phyloP scores from a whole-genome alignment of 2,888 invertebrate species.

The Aphidoletes aphidimyza region DNA sequence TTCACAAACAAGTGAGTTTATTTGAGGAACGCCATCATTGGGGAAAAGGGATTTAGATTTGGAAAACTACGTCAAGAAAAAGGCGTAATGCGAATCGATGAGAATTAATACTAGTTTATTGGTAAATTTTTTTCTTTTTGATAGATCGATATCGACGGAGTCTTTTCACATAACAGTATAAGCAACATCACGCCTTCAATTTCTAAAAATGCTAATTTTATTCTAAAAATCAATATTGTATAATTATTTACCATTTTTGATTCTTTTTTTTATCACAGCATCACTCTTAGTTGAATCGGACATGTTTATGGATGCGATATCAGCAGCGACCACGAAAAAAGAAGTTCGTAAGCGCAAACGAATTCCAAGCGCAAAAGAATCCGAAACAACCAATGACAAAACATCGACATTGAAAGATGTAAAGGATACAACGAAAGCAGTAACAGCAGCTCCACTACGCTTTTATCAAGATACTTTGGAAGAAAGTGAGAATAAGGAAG shows the following conservation, averaged over 20 bases:
- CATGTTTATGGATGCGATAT: constrained; percentile 92
- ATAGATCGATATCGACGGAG: neutral
- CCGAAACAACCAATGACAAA: constrained; percentile 69
- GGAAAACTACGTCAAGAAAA: too few species aligned
- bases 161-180: constrained; percentile 33
- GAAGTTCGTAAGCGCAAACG: constrained; percentile 79
- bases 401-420: constrained; percentile 60
- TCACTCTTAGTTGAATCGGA: constrained; percentile 87
- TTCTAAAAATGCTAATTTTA: neutral
- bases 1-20: too few species aligned
- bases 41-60: too few species aligned
- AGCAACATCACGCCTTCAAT: neutral
- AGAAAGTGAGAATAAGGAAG: constrained; percentile 67
- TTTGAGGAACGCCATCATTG: too few species aligned
- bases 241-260: constrained; percentile 63
- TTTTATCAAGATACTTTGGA: constrained; percentile 94
- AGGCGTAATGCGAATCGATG: too few species aligned
- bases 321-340: constrained; percentile 77
- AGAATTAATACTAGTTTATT: too few species aligned
- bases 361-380: constrained; percentile 76
- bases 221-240: neutral
- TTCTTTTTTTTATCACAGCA: too few species aligned
- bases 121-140: neutral
- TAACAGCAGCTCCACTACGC: constrained; percentile 71
- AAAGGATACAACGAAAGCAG: constrained; percentile 23